Evolutionary conservation across 2,113 vertebrate species (phyloP), one percentile per base, ranked within the genome.

Genomic region (Podarcis cretensis): DNA sequence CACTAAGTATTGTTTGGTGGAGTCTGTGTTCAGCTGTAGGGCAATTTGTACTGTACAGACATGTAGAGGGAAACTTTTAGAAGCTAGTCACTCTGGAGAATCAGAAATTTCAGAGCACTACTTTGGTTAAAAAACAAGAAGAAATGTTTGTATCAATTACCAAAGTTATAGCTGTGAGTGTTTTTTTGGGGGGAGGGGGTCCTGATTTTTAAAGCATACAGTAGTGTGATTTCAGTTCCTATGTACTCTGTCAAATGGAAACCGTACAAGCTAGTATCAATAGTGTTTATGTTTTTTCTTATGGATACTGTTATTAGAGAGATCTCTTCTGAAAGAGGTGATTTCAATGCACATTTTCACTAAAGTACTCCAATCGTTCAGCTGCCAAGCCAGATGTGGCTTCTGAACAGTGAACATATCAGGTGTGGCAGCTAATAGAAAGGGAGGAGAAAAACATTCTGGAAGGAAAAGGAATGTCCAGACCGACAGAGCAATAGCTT

Each of bases 371-470:
- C 80, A 89, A 54, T 89, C 7, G 92, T 80, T 23, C 91, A 89
- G 88, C 85, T 95, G 87, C 89, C 87, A 90, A 82, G 89, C 0
- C 71, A 25, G 65, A 84, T 5, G 37, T 79, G 87, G 73, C 88
- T 87, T 69, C 81, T 80, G 87, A 92, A 84, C 71, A 18, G 81
- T 20, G 93, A 78, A 68, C 89, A 90, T 75, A 89, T 93, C 78
- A 90, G 85, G 83, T 84, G 35, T 59, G 86, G 69, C 83, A 87
- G 85, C 85, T 90, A 90, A 87, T 89, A 79, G 86, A 89, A 25
- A 87, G n/a, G 83, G 84, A 76, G 37, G 81, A 91, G 91, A 86
- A 40, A 66, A 14, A 32, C 6, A 66, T 23, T 71, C 7, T 48
- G 23, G 68, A 40, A 35, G 83, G 81, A 73, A n/a, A 65, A 68